A percentile compares a stretch with the other conserved stretches of the same genome.
Evolutionary conservation across 2,113 vertebrate genomes (phyloP).

Genomic region (Nesogale talazaci): DNA sequence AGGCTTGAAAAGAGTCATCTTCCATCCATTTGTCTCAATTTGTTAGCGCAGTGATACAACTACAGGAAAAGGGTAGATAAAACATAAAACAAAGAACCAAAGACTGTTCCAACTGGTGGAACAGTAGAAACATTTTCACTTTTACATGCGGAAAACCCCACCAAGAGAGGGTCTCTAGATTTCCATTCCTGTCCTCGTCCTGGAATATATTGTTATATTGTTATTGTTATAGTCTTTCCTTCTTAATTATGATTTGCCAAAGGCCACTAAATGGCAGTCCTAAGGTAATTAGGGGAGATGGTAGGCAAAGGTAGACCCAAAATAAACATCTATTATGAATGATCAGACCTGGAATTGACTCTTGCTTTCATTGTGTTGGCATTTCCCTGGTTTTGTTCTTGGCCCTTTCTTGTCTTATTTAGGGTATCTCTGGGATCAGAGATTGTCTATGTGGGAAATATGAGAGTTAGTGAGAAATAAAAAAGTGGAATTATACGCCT

Average conservation of each 20-base stretch:
- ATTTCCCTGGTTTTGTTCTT: constrained; percentile 1
- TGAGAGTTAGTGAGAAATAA: constrained; percentile 1
- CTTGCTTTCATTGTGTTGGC: neutral
- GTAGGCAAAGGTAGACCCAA: neutral
- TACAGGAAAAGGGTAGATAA: constrained; percentile 29
- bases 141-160: neutral
- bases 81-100: constrained; percentile 6
- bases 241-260: constrained; percentile 23
- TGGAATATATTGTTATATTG: neutral
- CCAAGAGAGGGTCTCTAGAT: neutral
- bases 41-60: neutral
- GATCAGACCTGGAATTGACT: neutral
- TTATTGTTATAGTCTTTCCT: constrained; percentile 20
- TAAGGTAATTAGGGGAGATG: neutral
- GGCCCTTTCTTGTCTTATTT: neutral
- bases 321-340: neutral
- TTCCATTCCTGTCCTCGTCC: neutral
- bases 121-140: constrained; percentile 17
- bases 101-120: neutral
- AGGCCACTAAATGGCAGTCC: constrained; percentile 33
- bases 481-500: constrained; percentile 1
- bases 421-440: neutral
- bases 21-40: constrained; percentile 39
- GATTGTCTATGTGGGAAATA: constrained; percentile 8
- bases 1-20: constrained; percentile 39